Evolutionary conservation across 2,113 vertebrate species (phyloP).

Genomic region (Gymnogyps californianus): DNA sequence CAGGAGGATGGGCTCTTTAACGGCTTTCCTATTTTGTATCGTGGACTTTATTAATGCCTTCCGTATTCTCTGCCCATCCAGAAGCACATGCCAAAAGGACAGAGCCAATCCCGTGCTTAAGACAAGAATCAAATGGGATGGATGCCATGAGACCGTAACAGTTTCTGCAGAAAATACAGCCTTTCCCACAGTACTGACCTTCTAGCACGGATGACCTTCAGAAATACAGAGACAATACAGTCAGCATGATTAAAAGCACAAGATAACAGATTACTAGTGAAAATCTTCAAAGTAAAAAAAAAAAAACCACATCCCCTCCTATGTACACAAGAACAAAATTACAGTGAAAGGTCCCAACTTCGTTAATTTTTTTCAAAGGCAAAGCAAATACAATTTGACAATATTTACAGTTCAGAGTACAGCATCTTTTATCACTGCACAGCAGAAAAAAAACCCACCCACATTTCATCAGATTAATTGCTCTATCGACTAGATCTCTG

Average conservation of each 20-base stretch:
- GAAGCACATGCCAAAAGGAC: not conserved
- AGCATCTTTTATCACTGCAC: not conserved
- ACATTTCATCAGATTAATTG: not conserved
- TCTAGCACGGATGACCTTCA: not conserved
- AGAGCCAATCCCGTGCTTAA: not conserved
- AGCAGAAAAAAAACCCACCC: not conserved
- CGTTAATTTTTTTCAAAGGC: not conserved
- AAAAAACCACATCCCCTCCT: not conserved
- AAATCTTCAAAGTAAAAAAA: not conserved
- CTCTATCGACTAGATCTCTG: not conserved
- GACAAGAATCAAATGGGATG: not conserved
- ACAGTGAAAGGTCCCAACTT: not conserved
- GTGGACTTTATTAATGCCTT: not conserved
- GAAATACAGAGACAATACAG: not conserved
- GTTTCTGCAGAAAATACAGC: not conserved
- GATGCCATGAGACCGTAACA: not conserved
- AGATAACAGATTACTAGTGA: not conserved
- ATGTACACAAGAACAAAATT: not conserved
- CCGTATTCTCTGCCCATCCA: not conserved
- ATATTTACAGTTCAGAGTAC: conserved; percentile 44
- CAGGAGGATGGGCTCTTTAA: not conserved
- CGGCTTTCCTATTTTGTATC: not conserved
- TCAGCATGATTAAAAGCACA: not conserved
- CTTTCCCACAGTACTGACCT: not conserved
- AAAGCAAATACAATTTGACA: not conserved